Percentiles rank a stretch among this genome's conserved stretches.
Evolutionary conservation across 2,888 invertebrate genomes (phyloP).

Genomic region (Agapostemon virescens): DNA sequence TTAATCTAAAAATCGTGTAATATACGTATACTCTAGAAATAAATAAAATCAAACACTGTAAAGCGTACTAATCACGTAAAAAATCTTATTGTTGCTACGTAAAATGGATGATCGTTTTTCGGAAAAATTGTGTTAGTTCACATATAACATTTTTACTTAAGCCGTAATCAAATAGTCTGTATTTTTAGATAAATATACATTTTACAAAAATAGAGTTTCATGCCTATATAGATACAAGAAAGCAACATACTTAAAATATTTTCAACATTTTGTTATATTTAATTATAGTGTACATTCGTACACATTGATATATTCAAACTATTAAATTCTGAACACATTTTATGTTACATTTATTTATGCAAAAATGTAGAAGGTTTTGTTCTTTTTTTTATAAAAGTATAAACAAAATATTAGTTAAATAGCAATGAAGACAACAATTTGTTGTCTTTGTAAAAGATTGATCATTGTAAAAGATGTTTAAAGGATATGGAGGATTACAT

Average conservation of each 20-base stretch:
- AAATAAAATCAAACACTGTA: constrained; percentile 5
- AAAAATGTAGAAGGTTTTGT: background rate
- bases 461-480: background rate
- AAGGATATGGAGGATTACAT: background rate
- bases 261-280: background rate
- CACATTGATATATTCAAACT: background rate
- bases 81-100: background rate
- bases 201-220: background rate
- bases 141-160: background rate
- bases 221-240: background rate
- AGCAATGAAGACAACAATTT: background rate
- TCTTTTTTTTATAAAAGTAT: background rate
- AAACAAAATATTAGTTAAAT: background rate
- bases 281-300: background rate
- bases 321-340: background rate
- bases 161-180: background rate
- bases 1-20: background rate
- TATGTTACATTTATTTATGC: background rate
- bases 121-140: background rate
- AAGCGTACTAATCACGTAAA: background rate
- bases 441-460: background rate
- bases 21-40: background rate
- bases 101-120: constrained; percentile 1
- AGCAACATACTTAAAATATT: background rate
- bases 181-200: background rate